Evolutionary conservation across 2,888 invertebrate species (phyloP).

Genomic region (Plemyria rubiginata): DNA sequence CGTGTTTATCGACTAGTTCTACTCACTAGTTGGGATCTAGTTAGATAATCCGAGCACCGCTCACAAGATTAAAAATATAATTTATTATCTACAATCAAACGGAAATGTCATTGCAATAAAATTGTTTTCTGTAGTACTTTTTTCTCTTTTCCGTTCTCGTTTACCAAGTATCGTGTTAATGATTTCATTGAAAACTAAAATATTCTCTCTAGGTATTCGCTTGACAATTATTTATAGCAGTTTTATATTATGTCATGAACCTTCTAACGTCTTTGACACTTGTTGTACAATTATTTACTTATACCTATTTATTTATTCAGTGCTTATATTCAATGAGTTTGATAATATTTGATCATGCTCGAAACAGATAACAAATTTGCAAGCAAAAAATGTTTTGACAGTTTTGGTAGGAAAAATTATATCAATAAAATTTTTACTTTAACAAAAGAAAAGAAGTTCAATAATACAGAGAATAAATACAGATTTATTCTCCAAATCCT

Average conservation of each 20-base stretch:
- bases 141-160: slow-evolving; percentile 70
- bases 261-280: slow-evolving; percentile 32
- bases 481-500: no score
- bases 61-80: slow-evolving; percentile 64
- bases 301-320: no score
- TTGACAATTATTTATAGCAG: slow-evolving; percentile 27
- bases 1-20: slow-evolving; percentile 62
- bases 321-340: background rate
- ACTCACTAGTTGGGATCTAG: slow-evolving; percentile 65
- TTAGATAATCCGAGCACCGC: slow-evolving; percentile 64
- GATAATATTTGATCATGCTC: background rate
- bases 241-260: slow-evolving; percentile 37
- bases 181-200: slow-evolving; percentile 57
- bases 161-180: slow-evolving; percentile 57
- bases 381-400: no score
- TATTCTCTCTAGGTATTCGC: slow-evolving; percentile 46
- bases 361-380: no score
- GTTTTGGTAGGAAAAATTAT: no score
- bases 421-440: no score
- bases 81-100: slow-evolving; percentile 64
- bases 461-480: no score
- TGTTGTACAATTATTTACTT: slow-evolving; percentile 11
- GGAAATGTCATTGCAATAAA: slow-evolving; percentile 74
- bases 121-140: slow-evolving; percentile 65
- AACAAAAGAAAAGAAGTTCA: no score